phyloP scores from a whole-genome alignment of 2,888 invertebrate species.

The Notodonta dromedarius region DNA sequence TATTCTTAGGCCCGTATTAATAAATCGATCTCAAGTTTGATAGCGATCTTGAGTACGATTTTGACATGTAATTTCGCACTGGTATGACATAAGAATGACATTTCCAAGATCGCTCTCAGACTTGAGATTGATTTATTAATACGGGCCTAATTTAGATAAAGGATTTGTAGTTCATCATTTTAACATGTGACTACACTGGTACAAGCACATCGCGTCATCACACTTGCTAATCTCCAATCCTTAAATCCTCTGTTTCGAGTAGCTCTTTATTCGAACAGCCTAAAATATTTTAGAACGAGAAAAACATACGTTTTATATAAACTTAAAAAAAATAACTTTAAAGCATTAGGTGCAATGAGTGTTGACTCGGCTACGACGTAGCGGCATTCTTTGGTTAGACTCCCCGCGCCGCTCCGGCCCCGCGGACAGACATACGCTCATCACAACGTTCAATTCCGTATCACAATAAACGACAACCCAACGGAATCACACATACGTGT shows the following conservation, averaged over 20 bases:
- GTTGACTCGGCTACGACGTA: constrained; percentile 74
- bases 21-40: no score
- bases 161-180: no score
- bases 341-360: constrained; percentile 77
- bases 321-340: constrained; percentile 68
- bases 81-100: no score
- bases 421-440: constrained; percentile 26
- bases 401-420: constrained; percentile 40
- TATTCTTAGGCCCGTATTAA: no score
- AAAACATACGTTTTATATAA: constrained; percentile 13
- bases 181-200: constrained; percentile 16
- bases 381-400: constrained; percentile 76
- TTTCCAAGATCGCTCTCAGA: no score
- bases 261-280: constrained; percentile 6
- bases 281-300: constrained; percentile 7
- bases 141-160: neutral
- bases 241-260: constrained; percentile 1
- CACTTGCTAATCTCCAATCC: no score
- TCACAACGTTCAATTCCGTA: constrained; percentile 51
- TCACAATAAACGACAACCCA: constrained; percentile 55
- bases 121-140: no score
- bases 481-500: constrained; percentile 35
- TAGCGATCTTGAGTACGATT: no score
- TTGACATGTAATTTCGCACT: no score
- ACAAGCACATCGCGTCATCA: constrained; percentile 6